Percentiles rank a stretch among this genome's conserved stretches.
Evolutionary conservation across 2,797 vertebrate genomes (phyloP).

Genomic region (Pristis pectinata): DNA sequence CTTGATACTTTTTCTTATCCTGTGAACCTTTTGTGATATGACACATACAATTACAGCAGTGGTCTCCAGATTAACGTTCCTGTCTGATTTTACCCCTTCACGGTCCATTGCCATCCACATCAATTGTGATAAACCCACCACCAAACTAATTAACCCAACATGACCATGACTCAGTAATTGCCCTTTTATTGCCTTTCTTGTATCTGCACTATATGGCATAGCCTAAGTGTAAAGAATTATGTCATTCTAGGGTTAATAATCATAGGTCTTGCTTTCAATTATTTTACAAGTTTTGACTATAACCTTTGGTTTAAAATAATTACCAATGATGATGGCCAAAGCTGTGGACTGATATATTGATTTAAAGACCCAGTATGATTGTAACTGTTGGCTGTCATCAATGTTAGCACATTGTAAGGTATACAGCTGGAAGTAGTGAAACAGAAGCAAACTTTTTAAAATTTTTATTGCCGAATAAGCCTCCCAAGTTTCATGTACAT

Average conservation of each 20-base stretch:
- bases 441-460: background rate
- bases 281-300: background rate
- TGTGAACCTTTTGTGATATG: background rate
- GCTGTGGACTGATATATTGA: background rate
- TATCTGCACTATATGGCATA: background rate
- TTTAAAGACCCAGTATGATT: background rate
- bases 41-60: background rate
- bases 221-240: background rate
- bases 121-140: background rate
- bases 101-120: background rate
- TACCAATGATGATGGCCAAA: background rate
- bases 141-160: background rate
- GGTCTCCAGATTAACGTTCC: background rate
- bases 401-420: background rate
- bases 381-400: background rate
- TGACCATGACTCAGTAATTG: background rate
- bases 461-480: no score
- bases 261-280: background rate
- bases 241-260: background rate
- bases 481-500: background rate
- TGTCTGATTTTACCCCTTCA: background rate
- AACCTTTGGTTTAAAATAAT: background rate
- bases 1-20: background rate
- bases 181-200: background rate
- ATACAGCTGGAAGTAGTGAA: background rate